Evolutionary conservation across 2,888 invertebrate species (phyloP), one percentile per base, ranked within the genome.

Genomic region (Perithous albicinctus): DNA sequence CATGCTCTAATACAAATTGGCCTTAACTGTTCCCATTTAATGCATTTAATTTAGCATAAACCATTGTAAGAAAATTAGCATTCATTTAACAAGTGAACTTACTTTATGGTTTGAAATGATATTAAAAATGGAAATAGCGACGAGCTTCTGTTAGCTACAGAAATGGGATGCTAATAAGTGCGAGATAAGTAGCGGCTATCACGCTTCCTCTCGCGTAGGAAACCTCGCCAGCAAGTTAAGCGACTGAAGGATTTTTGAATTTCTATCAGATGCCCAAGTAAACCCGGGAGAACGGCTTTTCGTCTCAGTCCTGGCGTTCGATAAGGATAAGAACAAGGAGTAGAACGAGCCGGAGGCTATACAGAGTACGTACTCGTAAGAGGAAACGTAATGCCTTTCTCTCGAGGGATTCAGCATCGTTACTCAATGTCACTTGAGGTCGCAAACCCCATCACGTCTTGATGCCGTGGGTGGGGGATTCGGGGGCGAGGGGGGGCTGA

Each of bases 351-450:
- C 15, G 32, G 15, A 18, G 32, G 32, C 59, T 59, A n/a, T n/a
- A 35, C 8, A 15, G 59, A 59, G 59, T 59, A 59, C 32, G 59
- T 59, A 56, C 59, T 59, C 59, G 59, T 18, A 59, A 59, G 59
- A 59, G 59, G 32, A 59, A 59, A 32, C 32, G 59, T 59, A 59
- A 59, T 59, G 59, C 59, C 15, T 15, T 48, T 12, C 63, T n/a
- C 66, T 18, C 66, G 18, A 48, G 66, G 38, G 66, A 46, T 46
- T 66, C 32, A 41, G 38, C 69, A 69, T 69, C 69, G 69, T 69
- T 69, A 69, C 41, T 69, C 69, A 69, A 51, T 69, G 69, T 69
- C 69, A 12, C 38, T 69, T 54, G 69, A 38, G 69, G 69, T 69
- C 69, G 35, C 23, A 56, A 54, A 38, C 54, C 69, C 54, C 38